These are phyloP conservation scores for Numenius phaeopus DNA, from an alignment of 2,797 vertebrate species.

Conservation along the genomic window DNA sequence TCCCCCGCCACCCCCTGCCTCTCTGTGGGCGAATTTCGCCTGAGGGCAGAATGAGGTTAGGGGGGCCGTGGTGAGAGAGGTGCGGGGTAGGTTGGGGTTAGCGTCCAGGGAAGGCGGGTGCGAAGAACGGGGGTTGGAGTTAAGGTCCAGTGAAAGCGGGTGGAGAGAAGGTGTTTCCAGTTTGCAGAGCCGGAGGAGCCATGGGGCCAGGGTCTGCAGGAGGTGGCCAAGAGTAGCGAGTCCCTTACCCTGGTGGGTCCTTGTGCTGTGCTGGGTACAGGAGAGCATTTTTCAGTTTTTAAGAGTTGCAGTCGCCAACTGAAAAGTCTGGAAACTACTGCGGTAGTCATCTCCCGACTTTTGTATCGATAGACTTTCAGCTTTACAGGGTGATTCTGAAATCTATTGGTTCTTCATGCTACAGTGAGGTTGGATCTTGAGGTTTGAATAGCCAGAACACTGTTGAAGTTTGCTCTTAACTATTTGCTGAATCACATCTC, in stretches of 20 bases:
- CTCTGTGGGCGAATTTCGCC: neutral
- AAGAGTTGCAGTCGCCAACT: rapidly evolving
- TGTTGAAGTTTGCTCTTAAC: neutral
- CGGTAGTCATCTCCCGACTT: rapidly evolving
- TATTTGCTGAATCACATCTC: neutral
- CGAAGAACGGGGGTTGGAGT: rapidly evolving
- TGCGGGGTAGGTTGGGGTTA: rapidly evolving
- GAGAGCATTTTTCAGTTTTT: rapidly evolving
- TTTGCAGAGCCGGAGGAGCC: too few relatives aligned
- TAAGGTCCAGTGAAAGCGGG: rapidly evolving
- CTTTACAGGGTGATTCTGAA: neutral
- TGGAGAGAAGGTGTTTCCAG: rapidly evolving
- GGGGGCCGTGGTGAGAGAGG: neutral
- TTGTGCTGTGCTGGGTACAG: rapidly evolving
- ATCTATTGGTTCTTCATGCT: rapidly evolving
- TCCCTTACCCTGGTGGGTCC: rapidly evolving
- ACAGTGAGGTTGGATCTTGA: rapidly evolving
- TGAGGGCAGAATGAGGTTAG: too few relatives aligned
- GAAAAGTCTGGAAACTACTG: rapidly evolving
- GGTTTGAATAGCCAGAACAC: neutral
- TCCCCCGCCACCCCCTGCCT: neutral
- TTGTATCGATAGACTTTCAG: rapidly evolving
- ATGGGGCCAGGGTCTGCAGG: rapidly evolving
- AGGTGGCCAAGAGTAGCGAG: rapidly evolving
- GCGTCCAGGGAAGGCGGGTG: rapidly evolving